phyloP scores from a whole-genome alignment of 2,797 vertebrate species.

The Labroides dimidiatus region DNA sequence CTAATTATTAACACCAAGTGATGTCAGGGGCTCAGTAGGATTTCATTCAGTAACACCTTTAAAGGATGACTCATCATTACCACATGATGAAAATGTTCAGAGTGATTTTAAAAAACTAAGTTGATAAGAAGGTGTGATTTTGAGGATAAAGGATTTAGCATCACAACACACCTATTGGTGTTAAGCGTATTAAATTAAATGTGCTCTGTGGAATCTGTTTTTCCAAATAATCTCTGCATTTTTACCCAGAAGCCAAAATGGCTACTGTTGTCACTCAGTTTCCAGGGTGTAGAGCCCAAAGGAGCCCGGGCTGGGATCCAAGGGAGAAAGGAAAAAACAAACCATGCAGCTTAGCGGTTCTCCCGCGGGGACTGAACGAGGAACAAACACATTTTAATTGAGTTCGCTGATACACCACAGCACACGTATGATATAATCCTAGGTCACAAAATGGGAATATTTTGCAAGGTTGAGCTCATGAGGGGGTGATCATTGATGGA shows the following conservation, averaged over 20 bases:
- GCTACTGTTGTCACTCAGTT: constrained; percentile 76
- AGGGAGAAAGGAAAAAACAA: constrained; percentile 79
- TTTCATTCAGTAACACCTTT: neutral
- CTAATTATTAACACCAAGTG: neutral
- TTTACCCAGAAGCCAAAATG: constrained; percentile 45
- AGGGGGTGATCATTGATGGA: neutral
- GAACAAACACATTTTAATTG: constrained; percentile 89
- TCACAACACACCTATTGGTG: neutral
- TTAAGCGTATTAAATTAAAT: neutral
- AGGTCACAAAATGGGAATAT: constrained; percentile 8
- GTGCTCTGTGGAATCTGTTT: neutral
- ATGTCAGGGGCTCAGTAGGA: neutral
- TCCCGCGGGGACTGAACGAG: constrained; percentile 58
- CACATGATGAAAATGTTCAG: neutral
- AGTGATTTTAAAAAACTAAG: neutral
- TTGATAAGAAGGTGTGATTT: neutral
- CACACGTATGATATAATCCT: constrained; percentile 29
- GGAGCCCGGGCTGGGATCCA: constrained; percentile 62
- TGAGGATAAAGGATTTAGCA: neutral
- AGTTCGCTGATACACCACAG: constrained; percentile 50
- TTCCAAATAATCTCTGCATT: neutral
- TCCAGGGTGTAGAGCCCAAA: constrained; percentile 76
- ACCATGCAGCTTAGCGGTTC: constrained; percentile 50
- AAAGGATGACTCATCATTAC: neutral
- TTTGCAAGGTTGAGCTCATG: constrained; percentile 20